A percentile compares a stretch with the other conserved stretches of the same genome.
Evolutionary conservation across 2,113 vertebrate genomes (phyloP).

Genomic region (Fulmarus glacialis): DNA sequence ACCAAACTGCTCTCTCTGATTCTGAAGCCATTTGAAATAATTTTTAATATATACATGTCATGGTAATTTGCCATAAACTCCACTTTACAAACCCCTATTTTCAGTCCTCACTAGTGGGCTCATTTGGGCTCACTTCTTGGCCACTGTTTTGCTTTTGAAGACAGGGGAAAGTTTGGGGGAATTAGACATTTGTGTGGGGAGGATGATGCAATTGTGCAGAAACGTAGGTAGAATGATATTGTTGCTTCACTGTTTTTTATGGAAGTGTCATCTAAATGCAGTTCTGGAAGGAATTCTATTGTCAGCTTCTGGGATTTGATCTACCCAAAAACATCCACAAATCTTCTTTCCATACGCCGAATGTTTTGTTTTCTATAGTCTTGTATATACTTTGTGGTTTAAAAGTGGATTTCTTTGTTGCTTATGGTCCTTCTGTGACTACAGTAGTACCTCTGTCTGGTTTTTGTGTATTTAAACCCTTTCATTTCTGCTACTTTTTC

Average conservation of each 20-base stretch:
- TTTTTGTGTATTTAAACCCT: neutral
- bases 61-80: neutral
- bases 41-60: neutral
- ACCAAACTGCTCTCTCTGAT: neutral
- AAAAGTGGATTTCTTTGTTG: neutral
- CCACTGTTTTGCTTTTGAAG: neutral
- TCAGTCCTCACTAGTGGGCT: neutral
- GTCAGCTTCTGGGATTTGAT: neutral
- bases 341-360: neutral
- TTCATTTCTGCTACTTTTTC: neutral
- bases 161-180: neutral
- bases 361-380: neutral
- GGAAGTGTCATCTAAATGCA: neutral
- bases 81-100: neutral
- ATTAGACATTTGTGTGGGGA: neutral
- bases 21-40: neutral
- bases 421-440: neutral
- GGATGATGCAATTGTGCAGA: neutral
- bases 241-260: neutral
- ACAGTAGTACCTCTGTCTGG: neutral
- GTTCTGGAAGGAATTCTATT: neutral
- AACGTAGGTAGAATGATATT: neutral
- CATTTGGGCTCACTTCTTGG: neutral
- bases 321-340: neutral
- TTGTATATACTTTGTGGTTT: neutral